Evolutionary conservation across 2,113 vertebrate genomes (phyloP).

Genomic region (Macaca mulatta): DNA sequence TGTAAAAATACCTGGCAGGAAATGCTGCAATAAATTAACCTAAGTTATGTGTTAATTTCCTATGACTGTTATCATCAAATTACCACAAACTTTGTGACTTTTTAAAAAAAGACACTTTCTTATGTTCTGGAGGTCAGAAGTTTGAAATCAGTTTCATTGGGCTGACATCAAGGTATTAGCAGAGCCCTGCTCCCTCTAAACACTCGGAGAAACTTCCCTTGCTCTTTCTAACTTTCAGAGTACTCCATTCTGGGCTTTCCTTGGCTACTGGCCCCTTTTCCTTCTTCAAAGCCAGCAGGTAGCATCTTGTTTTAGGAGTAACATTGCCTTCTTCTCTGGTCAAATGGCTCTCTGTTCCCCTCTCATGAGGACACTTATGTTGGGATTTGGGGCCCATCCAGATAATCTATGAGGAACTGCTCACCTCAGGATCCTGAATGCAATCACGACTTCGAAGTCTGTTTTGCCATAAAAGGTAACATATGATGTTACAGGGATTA

Average conservation of each 20-base stretch:
- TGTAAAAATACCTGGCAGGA: not conserved
- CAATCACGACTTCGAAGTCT: not conserved
- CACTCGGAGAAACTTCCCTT: not conserved
- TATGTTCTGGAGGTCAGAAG: not conserved
- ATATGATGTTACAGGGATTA: not conserved
- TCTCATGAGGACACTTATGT: not conserved
- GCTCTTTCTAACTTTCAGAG: not conserved
- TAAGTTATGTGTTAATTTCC: not conserved
- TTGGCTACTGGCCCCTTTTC: not conserved
- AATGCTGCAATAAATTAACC: not conserved
- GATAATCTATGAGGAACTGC: not conserved
- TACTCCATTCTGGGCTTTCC: not conserved
- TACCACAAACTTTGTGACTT: not conserved
- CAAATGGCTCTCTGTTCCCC: not conserved
- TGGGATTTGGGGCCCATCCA: not conserved
- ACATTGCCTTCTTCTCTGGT: not conserved
- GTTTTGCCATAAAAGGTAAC: not conserved
- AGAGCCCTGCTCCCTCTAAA: not conserved
- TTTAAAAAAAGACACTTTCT: too few species aligned
- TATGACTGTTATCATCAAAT: too few species aligned
- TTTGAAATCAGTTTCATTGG: not conserved
- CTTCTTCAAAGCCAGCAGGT: not conserved
- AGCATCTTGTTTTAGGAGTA: not conserved
- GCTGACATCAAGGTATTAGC: not conserved
- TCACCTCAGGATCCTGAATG: not conserved